Evolutionary conservation across 2,797 vertebrate species (phyloP).

Genomic region (Sparus aurata): DNA sequence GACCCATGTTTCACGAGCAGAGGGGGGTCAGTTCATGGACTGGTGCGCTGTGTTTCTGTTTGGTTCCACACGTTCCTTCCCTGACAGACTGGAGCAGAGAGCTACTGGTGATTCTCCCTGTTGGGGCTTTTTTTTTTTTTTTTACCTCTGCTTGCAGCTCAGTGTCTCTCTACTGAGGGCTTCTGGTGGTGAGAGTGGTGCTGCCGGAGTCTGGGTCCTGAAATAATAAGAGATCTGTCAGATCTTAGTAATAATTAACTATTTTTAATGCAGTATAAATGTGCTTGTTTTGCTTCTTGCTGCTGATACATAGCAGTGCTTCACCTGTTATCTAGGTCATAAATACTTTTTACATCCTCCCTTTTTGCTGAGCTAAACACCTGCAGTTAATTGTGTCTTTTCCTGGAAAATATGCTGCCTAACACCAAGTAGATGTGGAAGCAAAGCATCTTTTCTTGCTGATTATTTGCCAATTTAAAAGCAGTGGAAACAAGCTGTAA

Average conservation of each 20-base stretch:
- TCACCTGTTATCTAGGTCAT: constrained; percentile 11
- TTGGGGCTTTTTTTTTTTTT: constrained; percentile 43
- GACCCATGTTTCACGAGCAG: constrained; percentile 64
- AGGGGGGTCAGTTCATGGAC: constrained; percentile 76
- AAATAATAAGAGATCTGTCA: constrained; percentile 34
- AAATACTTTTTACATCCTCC: constrained; percentile 13
- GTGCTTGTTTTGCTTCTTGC: constrained; percentile 6
- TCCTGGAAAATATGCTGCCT: constrained; percentile 4
- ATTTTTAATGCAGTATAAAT: background rate
- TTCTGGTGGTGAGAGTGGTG: constrained; percentile 91
- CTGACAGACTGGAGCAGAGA: constrained; percentile 70
- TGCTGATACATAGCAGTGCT: background rate
- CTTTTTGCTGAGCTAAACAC: constrained; percentile 27
- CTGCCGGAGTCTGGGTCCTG: constrained; percentile 91
- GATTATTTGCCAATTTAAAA: background rate
- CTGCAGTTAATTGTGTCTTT: background rate
- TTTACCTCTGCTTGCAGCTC: constrained; percentile 54
- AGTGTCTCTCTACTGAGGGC: constrained; percentile 89
- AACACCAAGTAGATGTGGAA: constrained; percentile 18
- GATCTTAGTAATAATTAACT: background rate
- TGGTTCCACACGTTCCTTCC: constrained; percentile 78
- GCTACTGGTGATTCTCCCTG: constrained; percentile 63
- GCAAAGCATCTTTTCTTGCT: constrained; percentile 13
- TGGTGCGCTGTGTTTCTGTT: constrained; percentile 73
- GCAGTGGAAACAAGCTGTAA: constrained; percentile 5